phyloP scores from a whole-genome alignment of 2,888 invertebrate species.

The Arge pagana region DNA sequence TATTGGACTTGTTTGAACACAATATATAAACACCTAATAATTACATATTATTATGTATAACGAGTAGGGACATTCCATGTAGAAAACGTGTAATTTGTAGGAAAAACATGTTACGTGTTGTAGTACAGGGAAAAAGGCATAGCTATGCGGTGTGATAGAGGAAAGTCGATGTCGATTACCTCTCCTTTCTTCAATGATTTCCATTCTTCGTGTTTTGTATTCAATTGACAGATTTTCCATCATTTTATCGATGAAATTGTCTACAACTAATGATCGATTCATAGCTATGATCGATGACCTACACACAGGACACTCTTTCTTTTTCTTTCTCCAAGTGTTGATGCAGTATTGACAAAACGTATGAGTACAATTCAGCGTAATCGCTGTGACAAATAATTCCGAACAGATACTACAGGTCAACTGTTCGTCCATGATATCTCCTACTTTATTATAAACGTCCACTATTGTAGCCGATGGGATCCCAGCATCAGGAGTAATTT shows the following conservation, averaged over 20 bases:
- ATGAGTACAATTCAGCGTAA: slow-evolving; percentile 74
- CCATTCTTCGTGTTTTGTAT: slow-evolving; percentile 63
- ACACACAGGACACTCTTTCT: slow-evolving; percentile 75
- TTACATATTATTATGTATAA: no score
- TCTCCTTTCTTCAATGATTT: slow-evolving; percentile 61
- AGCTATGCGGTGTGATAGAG: slow-evolving; percentile 1
- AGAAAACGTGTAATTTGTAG: slow-evolving; percentile 17
- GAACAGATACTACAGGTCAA: slow-evolving; percentile 77
- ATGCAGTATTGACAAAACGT: slow-evolving; percentile 77
- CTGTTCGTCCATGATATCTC: slow-evolving; percentile 70
- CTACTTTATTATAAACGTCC: slow-evolving; percentile 55
- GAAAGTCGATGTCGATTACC: slow-evolving; percentile 45
- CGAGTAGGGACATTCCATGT: slow-evolving; percentile 56
- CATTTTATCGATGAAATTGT: slow-evolving; percentile 75
- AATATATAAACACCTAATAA: no score
- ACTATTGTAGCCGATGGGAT: slow-evolving; percentile 46
- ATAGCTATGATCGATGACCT: slow-evolving; percentile 60
- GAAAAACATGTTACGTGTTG: slow-evolving; percentile 12
- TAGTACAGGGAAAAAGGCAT: slow-evolving; percentile 16
- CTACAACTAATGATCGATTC: slow-evolving; percentile 68
- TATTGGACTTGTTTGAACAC: no score
- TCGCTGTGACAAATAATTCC: slow-evolving; percentile 73
- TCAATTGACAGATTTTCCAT: slow-evolving; percentile 66
- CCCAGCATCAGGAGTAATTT: slow-evolving; percentile 53
- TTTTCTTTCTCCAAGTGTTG: slow-evolving; percentile 70